Percentiles rank a stretch among this genome's conserved stretches.
phyloP scores from a whole-genome alignment of 2,888 invertebrate genomes.

The Zele albiditarsus region DNA sequence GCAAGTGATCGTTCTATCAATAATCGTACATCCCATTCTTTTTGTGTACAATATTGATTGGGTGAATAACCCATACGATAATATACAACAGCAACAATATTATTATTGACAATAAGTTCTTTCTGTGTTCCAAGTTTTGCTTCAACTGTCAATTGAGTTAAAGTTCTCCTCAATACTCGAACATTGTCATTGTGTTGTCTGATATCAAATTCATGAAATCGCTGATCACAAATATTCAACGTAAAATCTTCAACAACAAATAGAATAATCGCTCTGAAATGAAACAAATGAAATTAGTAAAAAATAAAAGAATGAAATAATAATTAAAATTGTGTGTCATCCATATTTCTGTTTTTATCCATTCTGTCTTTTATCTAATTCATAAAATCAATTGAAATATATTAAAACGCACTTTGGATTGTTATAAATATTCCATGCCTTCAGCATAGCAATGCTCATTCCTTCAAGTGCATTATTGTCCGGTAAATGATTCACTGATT shows the following conservation, averaged over 20 bases:
- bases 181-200: conserved; percentile 82
- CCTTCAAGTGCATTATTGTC: conserved; percentile 86
- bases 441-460: conserved; percentile 86
- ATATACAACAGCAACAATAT: conserved; percentile 90
- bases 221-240: conserved; percentile 95
- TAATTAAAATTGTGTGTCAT: too few relatives aligned
- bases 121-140: conserved; percentile 78
- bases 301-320: background rate
- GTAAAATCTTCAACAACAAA: conserved; percentile 92
- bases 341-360: too few relatives aligned
- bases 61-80: conserved; percentile 94
- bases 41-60: conserved; percentile 83
- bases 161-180: conserved; percentile 82
- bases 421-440: conserved; percentile 90
- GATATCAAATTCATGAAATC: conserved; percentile 93
- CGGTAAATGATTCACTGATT: conserved; percentile 76
- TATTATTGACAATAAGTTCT: conserved; percentile 79
- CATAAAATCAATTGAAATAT: background rate
- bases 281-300: background rate
- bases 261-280: conserved; percentile 80
- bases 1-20: conserved; percentile 89
- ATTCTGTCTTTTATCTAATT: background rate
- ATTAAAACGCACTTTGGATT: conserved; percentile 73
- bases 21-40: conserved; percentile 90
- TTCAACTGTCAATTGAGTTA: conserved; percentile 81